Evolutionary conservation across 2,797 vertebrate species (phyloP).

Genomic region (Brachyalestes nurse): DNA sequence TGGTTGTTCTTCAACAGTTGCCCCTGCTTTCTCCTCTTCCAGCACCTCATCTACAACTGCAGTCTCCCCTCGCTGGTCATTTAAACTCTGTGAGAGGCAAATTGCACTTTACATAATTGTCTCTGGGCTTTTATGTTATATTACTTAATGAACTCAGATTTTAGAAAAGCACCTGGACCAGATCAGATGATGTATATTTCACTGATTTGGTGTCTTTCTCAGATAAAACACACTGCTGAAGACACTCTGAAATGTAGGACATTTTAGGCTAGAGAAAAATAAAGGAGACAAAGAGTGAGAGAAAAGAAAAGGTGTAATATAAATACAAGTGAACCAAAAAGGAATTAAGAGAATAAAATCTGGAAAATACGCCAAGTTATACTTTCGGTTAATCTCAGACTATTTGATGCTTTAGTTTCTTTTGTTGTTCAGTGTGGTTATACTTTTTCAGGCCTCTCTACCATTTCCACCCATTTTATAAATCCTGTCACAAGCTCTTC

Average conservation of each 20-base stretch:
- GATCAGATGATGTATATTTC: background rate
- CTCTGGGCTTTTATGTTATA: background rate
- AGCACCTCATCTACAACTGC: conserved; percentile 35
- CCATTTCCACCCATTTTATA: background rate
- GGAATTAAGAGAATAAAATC: too few species aligned
- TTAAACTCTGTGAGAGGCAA: conserved; percentile 82
- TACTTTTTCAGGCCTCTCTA: background rate
- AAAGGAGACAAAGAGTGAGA: background rate
- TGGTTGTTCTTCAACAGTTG: conserved; percentile 23
- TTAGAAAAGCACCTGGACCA: background rate
- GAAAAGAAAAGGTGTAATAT: background rate
- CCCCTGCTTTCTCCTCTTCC: conserved; percentile 20
- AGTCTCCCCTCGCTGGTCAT: conserved; percentile 72
- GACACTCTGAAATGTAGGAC: background rate
- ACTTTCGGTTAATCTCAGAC: background rate
- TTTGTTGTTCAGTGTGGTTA: background rate
- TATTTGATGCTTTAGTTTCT: background rate
- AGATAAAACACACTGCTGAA: background rate
- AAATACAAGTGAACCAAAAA: background rate
- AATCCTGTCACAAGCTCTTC: background rate
- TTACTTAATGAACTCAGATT: background rate
- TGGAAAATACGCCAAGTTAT: background rate
- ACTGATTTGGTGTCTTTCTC: background rate
- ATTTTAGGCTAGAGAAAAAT: background rate
- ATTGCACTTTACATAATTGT: conserved; percentile 47